Evolutionary conservation across 1,140 invertebrate species (phyloP), one percentile per base, ranked within the genome.

Genomic region (Drosophila teissieri): DNA sequence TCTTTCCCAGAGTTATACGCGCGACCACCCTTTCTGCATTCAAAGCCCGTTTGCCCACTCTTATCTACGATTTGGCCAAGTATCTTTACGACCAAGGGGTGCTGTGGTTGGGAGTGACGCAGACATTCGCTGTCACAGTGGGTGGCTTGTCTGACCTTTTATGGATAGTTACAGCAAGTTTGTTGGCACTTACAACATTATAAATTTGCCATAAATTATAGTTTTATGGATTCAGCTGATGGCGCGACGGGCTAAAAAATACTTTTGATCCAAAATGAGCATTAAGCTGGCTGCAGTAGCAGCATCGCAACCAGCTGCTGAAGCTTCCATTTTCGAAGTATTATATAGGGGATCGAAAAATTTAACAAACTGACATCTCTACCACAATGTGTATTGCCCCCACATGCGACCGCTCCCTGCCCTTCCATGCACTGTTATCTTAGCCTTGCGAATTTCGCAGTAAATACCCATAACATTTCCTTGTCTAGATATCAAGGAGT

Each of bases 151-250:
- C 37, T 37, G 58, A 62, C 73, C 54, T 86, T 85, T 85, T 78
- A 81, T 81, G 73, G 73, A 86, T 86, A 85, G 81, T 85, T 86
- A 74, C 82, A 81, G 81, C 81, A 86, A 85, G 82, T 86, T 85
- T 85, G 81, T 85, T 86, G 73, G 81, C 81, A 86, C 82, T 86
- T 78, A 85, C 82, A 86, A 78, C 81, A 86, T 81, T 85, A 86
- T 85, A 85, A 86, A 85, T 81, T 80, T 81, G 73, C 78, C 58
- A 81, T 86, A 85, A 85, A 81, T 86, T 86, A 85, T 85, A 60
- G 61, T 84, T 84, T 85, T 81, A 78, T 80, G 82, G 79, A 70
- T 67, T 57, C 55, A 64, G 64, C 48, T 55, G 76, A 73, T 80
- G 76, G 70, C 69, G 72, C 56, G 67, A 60, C 42, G 52, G 51